phyloP scores from a whole-genome alignment of 2,113 vertebrate genomes.

The Actenoides lindsayi region DNA sequence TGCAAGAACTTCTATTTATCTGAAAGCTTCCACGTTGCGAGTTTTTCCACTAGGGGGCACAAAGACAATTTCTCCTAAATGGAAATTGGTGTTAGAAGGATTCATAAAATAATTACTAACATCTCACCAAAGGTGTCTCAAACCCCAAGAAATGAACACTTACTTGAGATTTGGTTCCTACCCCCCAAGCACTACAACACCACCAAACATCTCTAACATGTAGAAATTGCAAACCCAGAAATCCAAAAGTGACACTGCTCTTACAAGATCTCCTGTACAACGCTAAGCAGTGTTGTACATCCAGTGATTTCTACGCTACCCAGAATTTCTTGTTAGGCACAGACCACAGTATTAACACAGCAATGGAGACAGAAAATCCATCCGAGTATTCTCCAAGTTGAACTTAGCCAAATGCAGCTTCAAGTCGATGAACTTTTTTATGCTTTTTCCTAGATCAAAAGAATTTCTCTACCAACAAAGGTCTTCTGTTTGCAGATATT shows the following conservation, averaged over 20 bases:
- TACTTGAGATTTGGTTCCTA: background rate
- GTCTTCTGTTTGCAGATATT: background rate
- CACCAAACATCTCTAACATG: background rate
- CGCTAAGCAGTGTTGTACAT: background rate
- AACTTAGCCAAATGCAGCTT: background rate
- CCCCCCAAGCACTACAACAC: background rate
- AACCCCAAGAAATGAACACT: background rate
- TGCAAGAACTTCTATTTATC: background rate
- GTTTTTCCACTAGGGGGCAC: constrained; percentile 69
- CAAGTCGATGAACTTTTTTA: background rate
- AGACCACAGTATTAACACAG: background rate
- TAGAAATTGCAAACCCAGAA: background rate
- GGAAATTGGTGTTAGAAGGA: background rate
- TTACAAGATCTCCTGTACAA: background rate
- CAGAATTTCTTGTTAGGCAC: background rate
- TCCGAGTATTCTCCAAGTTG: background rate
- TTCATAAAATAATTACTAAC: background rate
- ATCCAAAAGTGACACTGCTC: background rate
- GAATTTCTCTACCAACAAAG: background rate
- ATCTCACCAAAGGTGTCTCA: background rate
- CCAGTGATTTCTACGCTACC: background rate
- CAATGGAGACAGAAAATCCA: background rate
- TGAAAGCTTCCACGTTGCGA: too few relatives aligned
- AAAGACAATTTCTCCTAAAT: constrained; percentile 38
- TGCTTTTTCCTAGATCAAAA: background rate